Percentiles rank a stretch among this genome's conserved stretches.
phyloP scores from a whole-genome alignment of 2,797 vertebrate genomes.

The Etheostoma nigrum region DNA sequence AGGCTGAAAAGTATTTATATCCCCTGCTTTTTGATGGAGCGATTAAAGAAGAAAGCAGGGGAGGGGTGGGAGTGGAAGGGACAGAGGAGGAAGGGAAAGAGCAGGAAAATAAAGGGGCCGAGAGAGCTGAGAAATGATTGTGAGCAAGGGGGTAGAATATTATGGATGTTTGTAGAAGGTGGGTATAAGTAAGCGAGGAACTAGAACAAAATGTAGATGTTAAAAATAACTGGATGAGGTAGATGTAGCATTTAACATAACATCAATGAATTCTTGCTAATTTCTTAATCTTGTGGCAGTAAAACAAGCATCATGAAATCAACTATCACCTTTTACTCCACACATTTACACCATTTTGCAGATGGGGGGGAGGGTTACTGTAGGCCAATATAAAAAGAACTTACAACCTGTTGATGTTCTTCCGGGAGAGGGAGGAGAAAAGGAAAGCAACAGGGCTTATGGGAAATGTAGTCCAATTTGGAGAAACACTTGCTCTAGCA shows the following conservation, averaged over 20 bases:
- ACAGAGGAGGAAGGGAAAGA: conserved; percentile 7
- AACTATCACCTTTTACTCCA: not conserved
- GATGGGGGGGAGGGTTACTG: not conserved
- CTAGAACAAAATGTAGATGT: not conserved
- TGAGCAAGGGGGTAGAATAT: conserved; percentile 40
- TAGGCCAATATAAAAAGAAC: not conserved
- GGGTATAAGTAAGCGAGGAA: conserved; percentile 34
- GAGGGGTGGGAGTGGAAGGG: conserved; percentile 9
- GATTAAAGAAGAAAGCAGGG: conserved; percentile 27
- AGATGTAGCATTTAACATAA: not conserved
- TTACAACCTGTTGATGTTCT: not conserved
- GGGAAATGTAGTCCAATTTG: conserved; percentile 1
- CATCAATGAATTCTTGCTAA: not conserved
- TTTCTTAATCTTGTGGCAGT: conserved; percentile 13
- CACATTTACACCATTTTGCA: not conserved
- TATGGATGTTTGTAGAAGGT: conserved; percentile 22
- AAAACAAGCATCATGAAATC: not conserved
- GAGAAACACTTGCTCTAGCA: not conserved
- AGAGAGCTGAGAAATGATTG: conserved; percentile 38
- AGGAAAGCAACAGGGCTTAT: not conserved
- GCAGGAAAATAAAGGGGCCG: not conserved
- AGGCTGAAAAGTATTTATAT: conserved; percentile 86
- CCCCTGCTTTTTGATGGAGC: conserved; percentile 71
- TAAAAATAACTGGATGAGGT: not conserved
- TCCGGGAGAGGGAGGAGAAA: not conserved